A percentile compares a stretch with the other conserved stretches of the same genome.
Evolutionary conservation across 2,888 invertebrate genomes (phyloP).

Genomic region (Callyntrura sp.): DNA sequence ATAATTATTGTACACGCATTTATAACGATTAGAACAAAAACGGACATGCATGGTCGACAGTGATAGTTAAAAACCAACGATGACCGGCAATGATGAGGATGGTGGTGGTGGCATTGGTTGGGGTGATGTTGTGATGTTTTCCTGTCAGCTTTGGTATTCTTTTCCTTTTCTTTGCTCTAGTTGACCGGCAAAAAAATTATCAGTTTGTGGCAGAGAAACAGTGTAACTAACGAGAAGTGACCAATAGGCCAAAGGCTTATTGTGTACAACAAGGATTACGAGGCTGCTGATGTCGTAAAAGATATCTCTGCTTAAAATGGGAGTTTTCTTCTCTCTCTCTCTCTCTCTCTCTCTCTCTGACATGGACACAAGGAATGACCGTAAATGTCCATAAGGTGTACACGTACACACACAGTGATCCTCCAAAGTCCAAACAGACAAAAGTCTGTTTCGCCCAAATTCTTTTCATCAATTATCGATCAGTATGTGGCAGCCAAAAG

Average conservation of each 20-base stretch:
- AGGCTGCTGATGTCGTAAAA: background rate
- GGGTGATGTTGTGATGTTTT: slow-evolving; percentile 45
- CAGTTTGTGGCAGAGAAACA: background rate
- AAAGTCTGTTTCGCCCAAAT: slow-evolving; percentile 77
- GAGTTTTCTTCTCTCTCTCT: slow-evolving; percentile 59
- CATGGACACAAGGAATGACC: slow-evolving; percentile 14
- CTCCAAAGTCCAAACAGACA: slow-evolving; percentile 65
- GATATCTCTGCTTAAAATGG: slow-evolving; percentile 67
- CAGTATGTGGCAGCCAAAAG: slow-evolving; percentile 70
- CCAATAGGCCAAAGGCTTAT: background rate
- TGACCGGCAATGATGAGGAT: background rate
- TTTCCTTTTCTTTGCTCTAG: background rate
- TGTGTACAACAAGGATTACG: background rate
- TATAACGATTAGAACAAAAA: slow-evolving; percentile 54
- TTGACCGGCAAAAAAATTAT: slow-evolving; percentile 30
- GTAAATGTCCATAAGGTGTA: slow-evolving; percentile 15
- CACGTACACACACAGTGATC: slow-evolving; percentile 30
- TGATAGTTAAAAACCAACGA: background rate
- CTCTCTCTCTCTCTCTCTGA: background rate
- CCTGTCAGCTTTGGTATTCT: slow-evolving; percentile 26
- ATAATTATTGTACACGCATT: slow-evolving; percentile 61
- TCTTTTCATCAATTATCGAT: slow-evolving; percentile 78
- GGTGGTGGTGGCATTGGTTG: background rate
- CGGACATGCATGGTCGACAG: slow-evolving; percentile 3
- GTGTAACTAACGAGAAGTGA: slow-evolving; percentile 16